A percentile compares a stretch with the other conserved stretches of the same genome.
Conservation (phyloP, 2,888 invertebrate genomes). For the Mythimna impura region DNA sequence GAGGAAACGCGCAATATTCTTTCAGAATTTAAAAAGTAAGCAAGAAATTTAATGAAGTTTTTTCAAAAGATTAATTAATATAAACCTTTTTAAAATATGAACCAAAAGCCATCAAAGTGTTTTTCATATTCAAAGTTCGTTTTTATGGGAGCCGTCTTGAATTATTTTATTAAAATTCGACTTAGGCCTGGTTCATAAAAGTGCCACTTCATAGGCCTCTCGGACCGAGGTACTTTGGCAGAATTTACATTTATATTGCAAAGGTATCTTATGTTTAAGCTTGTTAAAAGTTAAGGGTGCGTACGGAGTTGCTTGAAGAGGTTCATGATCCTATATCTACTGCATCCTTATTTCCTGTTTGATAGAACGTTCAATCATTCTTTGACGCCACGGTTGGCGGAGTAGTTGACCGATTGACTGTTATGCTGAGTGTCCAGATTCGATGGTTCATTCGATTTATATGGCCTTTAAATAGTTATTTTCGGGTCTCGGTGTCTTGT, state of each 20-base stretch:
- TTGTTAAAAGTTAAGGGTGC: conserved; percentile 62
- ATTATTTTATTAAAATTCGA: conserved; percentile 72
- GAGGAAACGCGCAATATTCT: background rate
- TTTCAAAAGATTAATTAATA: conserved; percentile 58
- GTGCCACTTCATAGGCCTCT: conserved; percentile 67
- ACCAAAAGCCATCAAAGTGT: conserved; percentile 62
- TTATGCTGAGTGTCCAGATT: no score
- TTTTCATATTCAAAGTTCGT: conserved; percentile 67
- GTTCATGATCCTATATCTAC: conserved; percentile 13
- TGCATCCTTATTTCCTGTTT: background rate
- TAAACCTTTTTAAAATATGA: conserved; percentile 59
- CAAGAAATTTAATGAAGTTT: conserved; percentile 48
- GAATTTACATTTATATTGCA: conserved; percentile 76
- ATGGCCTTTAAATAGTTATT: no score
- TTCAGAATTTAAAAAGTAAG: conserved; percentile 7
- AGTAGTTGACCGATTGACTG: no score
- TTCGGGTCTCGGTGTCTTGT: no score
- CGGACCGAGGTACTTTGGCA: conserved; percentile 63
- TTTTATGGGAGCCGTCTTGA: conserved; percentile 68
- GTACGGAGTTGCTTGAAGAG: conserved; percentile 31
- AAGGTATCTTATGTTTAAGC: conserved; percentile 70
- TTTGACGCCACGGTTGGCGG: no score
- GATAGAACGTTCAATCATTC: background rate
- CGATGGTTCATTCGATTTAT: no score
- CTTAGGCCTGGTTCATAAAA: conserved; percentile 70